Base-by-base conservation (phyloP, 2,797 vertebrate genomes). In the Muscicapa comitata region DNA sequence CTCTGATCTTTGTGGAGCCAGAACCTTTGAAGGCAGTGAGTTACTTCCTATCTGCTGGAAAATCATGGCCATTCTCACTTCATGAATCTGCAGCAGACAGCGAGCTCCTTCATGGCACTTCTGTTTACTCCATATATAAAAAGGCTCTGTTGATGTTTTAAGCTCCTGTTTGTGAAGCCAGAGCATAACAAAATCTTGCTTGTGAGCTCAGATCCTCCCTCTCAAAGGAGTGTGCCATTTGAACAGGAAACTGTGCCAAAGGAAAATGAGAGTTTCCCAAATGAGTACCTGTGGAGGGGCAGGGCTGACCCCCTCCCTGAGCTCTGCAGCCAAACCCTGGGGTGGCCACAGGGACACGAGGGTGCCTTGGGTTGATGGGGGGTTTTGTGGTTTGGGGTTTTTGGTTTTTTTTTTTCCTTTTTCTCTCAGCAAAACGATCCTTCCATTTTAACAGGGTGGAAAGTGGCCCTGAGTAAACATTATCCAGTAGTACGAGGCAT, bases 121-220 rank as follows among this genome's bases (percentile, higher is more conserved):
- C 66, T 94, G 79, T 93, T 95, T 85, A 47, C 82, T 73, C 92
- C 88, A 19, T 23, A 1, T 19, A 93, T 88, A 97, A 96, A 72
- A 90, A 92, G 88, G 48, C 83, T 85, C 81, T 86, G 88, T 93
- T 73, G 91, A 58, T 61, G 86, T 91, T 83, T 73, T n/a, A 76
- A 90, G 78, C 73, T 91, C 74, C 58, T 4, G 1, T 79, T 94
- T 77, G 77, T 33, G 86, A 92, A 92, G 78, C 40, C 45, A 43
- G 75, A 85, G 67, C 40, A 50, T 57, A 92, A 94, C 65, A 79
- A 92, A 90, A 86, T 76, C 82, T 75, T 86, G 50, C 62, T 90
- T 96, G 89, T 83, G 86, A 66, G 65, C 75, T 79, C 24, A 51
- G 78, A 79, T 88, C 51, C 43, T 93, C 54, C 61, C 38, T 80